Evolutionary conservation across 2,797 vertebrate species (phyloP).

Genomic region (Siniperca obscura): DNA sequence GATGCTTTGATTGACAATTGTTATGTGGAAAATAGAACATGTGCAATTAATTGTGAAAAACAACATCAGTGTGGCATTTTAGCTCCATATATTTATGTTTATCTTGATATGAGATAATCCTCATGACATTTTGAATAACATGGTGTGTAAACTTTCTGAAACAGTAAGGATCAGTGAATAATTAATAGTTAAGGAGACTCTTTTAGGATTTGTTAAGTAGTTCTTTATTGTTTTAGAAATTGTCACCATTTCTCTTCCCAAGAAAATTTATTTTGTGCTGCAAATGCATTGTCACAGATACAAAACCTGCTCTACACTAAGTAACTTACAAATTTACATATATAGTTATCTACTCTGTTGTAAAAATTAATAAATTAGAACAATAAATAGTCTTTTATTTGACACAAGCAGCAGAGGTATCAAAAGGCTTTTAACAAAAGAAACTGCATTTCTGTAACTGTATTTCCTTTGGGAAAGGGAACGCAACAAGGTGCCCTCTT

Average conservation of each 20-base stretch:
- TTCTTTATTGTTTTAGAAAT: constrained; percentile 60
- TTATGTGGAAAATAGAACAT: constrained; percentile 12
- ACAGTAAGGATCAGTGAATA: background rate
- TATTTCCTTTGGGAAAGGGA: constrained; percentile 39
- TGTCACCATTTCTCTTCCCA: constrained; percentile 61
- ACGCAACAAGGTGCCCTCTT: constrained; percentile 43
- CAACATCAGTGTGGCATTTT: background rate
- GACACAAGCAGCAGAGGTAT: constrained; percentile 88
- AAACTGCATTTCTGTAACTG: constrained; percentile 37
- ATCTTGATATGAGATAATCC: constrained; percentile 15
- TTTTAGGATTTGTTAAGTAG: constrained; percentile 19
- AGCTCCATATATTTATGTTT: constrained; percentile 17
- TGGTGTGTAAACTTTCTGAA: constrained; percentile 3
- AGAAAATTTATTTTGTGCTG: constrained; percentile 56
- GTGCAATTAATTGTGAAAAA: constrained; percentile 3
- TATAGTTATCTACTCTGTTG: constrained; percentile 71
- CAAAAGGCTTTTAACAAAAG: constrained; percentile 70
- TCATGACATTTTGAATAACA: background rate
- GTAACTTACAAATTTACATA: constrained; percentile 78
- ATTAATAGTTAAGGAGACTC: background rate
- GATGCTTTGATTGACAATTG: constrained; percentile 28
- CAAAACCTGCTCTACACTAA: constrained; percentile 65
- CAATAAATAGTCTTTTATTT: constrained; percentile 92
- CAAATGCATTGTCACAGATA: constrained; percentile 69
- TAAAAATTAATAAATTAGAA: constrained; percentile 94